Conservation (phyloP, 37 sponge, comb jelly and placozoan species). For the Ephydatia muelleri region DNA sequence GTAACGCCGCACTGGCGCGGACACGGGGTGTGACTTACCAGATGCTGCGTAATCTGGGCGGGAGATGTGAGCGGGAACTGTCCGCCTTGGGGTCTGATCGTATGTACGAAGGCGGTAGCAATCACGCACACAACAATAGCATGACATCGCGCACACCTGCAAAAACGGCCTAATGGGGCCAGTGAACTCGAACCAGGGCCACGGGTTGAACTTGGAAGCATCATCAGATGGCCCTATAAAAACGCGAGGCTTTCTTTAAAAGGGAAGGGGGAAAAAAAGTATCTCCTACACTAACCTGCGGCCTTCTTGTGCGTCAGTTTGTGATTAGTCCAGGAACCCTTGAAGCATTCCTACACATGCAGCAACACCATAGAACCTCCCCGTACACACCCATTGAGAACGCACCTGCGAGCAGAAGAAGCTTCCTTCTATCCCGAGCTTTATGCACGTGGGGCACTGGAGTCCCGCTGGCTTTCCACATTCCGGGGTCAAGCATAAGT, state of each 20-base stretch:
- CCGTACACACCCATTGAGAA: not conserved
- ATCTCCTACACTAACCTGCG: constrained; percentile 12
- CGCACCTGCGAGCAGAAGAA: constrained; percentile 92
- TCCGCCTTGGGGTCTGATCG: constrained; percentile 51
- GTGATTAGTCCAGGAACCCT: constrained; percentile 81
- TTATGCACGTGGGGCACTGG: constrained; percentile 92
- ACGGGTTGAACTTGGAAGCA: constrained; percentile 53
- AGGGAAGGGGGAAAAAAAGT: not conserved
- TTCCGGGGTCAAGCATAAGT: constrained; percentile 53
- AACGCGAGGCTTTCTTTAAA: too few relatives aligned
- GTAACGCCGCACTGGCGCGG: not conserved
- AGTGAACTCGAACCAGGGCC: constrained; percentile 83
- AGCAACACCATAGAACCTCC: not conserved
- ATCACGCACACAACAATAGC: not conserved
- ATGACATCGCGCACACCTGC: constrained; percentile 11
- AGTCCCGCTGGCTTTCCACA: constrained; percentile 80
- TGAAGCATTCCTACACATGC: constrained; percentile 84
- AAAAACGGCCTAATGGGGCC: constrained; percentile 81
- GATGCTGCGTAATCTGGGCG: constrained; percentile 84
- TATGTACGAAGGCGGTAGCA: not conserved
- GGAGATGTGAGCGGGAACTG: constrained; percentile 64
- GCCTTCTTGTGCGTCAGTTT: constrained; percentile 74
- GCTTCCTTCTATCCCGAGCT: constrained; percentile 74
- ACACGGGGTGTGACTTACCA: constrained; percentile 29
- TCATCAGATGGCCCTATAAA: too few relatives aligned